These are phyloP conservation scores for Trissolcus brochymenae DNA, from an alignment of 2,888 invertebrate species.

Conservation along the genomic window DNA sequence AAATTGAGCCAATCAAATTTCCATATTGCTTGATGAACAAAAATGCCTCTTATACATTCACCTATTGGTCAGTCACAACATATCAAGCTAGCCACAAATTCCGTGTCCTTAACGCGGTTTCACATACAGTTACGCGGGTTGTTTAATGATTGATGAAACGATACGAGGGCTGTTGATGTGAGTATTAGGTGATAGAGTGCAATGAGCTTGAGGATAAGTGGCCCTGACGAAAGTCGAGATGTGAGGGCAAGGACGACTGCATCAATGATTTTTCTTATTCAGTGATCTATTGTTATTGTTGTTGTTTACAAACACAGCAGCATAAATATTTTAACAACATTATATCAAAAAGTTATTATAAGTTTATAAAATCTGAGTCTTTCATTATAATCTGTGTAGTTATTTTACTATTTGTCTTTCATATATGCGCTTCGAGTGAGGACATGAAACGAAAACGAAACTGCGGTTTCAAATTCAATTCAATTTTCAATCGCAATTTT, in stretches of 20 bases:
- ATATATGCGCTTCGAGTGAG: too few relatives aligned
- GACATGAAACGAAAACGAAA: too few relatives aligned
- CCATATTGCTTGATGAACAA: slow-evolving; percentile 24
- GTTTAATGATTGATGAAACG: not conserved
- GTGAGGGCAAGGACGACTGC: slow-evolving; percentile 76
- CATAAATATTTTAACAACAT: too few relatives aligned
- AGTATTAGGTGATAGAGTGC: slow-evolving; percentile 69
- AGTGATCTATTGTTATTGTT: slow-evolving; percentile 51
- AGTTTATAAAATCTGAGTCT: too few relatives aligned
- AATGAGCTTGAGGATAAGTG: slow-evolving; percentile 72
- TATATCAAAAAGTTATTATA: too few relatives aligned
- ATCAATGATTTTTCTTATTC: slow-evolving; percentile 68
- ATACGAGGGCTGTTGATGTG: slow-evolving; percentile 62
- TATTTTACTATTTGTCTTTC: too few relatives aligned
- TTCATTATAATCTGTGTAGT: too few relatives aligned
- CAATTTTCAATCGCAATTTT: too few relatives aligned
- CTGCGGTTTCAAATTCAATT: too few relatives aligned
- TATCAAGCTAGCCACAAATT: slow-evolving; percentile 27
- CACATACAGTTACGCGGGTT: slow-evolving; percentile 38
- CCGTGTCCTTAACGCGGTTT: slow-evolving; percentile 31
- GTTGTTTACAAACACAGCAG: slow-evolving; percentile 8
- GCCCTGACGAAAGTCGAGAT: slow-evolving; percentile 73
- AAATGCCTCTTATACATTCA: slow-evolving; percentile 6
- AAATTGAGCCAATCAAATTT: slow-evolving; percentile 47
- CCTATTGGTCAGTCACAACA: not conserved